Conservation (phyloP, 1,140 invertebrate species). For the Trachymyrmex septentrionalis region DNA sequence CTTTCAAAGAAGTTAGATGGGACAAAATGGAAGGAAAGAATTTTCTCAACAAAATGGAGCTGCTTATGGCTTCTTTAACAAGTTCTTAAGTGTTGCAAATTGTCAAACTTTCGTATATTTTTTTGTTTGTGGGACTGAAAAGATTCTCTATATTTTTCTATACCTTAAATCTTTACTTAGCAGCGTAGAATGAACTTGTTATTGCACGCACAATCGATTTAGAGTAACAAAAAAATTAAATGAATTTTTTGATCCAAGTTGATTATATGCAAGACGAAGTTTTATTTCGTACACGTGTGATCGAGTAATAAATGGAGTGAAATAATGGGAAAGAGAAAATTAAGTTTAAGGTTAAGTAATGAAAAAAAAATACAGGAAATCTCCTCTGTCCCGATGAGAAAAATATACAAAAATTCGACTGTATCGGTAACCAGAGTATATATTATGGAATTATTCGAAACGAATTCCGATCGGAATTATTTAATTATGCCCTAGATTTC, state of each 20-base stretch:
- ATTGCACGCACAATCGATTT: background rate
- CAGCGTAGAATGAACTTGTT: background rate
- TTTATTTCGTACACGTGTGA: background rate
- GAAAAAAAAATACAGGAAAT: slow-evolving; percentile 4
- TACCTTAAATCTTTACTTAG: background rate
- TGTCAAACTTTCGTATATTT: slow-evolving; percentile 15
- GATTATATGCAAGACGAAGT: background rate
- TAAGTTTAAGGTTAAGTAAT: background rate
- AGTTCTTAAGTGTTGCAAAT: slow-evolving; percentile 82
- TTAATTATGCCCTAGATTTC: no score
- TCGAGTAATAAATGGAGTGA: background rate
- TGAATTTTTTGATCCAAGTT: background rate
- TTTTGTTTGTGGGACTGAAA: background rate
- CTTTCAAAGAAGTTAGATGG: slow-evolving; percentile 96
- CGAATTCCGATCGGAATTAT: no score
- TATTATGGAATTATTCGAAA: no score
- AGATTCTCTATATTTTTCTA: slow-evolving; percentile 24
- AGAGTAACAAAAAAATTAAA: background rate
- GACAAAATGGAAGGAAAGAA: slow-evolving; percentile 99
- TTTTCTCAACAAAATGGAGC: slow-evolving; percentile 98
- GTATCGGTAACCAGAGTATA: background rate
- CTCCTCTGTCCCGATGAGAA: background rate
- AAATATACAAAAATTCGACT: slow-evolving; percentile 1
- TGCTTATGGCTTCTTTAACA: slow-evolving; percentile 96
- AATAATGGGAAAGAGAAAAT: background rate